Evolutionary conservation across 2,888 invertebrate species (phyloP).

Genomic region (Cataglyphis rosenhaueri): DNA sequence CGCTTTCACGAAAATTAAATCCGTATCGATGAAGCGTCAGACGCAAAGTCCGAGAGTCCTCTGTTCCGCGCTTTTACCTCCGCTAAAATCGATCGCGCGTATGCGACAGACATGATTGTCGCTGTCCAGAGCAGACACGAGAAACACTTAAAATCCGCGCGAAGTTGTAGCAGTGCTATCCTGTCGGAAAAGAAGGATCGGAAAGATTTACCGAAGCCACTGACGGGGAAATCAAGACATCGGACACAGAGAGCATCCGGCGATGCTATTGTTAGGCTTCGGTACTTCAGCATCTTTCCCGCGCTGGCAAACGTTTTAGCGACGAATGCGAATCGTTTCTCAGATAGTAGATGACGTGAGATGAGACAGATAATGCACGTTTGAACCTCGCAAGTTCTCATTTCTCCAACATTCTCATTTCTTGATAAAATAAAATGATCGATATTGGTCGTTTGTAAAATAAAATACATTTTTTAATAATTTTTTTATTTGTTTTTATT

Average conservation of each 20-base stretch:
- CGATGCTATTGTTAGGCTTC: slow-evolving; percentile 60
- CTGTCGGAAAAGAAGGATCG: slow-evolving; percentile 56
- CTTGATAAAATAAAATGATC: slow-evolving; percentile 10
- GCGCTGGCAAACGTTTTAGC: slow-evolving; percentile 25
- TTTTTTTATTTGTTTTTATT: neutral
- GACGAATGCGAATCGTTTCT: slow-evolving; percentile 26
- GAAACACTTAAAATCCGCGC: slow-evolving; percentile 67
- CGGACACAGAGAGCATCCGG: neutral
- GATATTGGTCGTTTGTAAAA: neutral
- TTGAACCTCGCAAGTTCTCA: neutral
- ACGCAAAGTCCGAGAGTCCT: slow-evolving; percentile 59
- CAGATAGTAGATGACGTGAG: slow-evolving; percentile 7
- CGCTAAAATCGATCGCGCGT: slow-evolving; percentile 47
- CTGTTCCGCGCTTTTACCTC: slow-evolving; percentile 43
- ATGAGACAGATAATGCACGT: slow-evolving; percentile 33
- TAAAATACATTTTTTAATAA: neutral
- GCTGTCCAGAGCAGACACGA: slow-evolving; percentile 65
- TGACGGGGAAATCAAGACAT: slow-evolving; percentile 58
- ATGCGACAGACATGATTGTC: slow-evolving; percentile 59
- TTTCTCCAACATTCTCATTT: neutral
- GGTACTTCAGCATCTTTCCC: slow-evolving; percentile 45
- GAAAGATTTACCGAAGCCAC: slow-evolving; percentile 69
- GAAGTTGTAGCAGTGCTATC: slow-evolving; percentile 66
- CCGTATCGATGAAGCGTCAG: slow-evolving; percentile 66
- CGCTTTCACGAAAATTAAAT: slow-evolving; percentile 72